Conservation (phyloP, 2,888 invertebrate genomes). For the Mimumesa dahlbomi region DNA sequence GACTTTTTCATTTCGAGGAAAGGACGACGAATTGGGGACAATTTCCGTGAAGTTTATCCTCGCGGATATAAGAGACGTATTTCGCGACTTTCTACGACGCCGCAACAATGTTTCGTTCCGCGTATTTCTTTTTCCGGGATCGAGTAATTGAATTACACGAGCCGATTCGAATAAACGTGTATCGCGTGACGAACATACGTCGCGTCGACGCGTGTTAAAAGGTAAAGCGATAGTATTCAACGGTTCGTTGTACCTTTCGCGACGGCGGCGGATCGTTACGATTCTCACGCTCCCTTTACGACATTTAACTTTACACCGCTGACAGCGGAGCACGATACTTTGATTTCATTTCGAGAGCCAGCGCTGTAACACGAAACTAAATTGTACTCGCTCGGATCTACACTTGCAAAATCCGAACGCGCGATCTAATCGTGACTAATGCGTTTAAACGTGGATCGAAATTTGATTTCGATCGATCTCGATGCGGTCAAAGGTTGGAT, state of each 20-base stretch:
- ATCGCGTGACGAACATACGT: conserved; percentile 10
- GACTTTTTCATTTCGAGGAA: conserved; percentile 8
- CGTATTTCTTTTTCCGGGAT: not conserved
- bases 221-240: conserved; percentile 12
- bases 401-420: not conserved
- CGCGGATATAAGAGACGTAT: too few species aligned
- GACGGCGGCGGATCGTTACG: conserved; percentile 62
- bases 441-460: not conserved
- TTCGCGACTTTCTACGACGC: too few species aligned
- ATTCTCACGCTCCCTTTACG: conserved; percentile 73
- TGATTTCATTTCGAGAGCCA: not conserved
- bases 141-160: not conserved
- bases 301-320: conserved; percentile 36
- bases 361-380: conserved; percentile 7
- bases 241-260: conserved; percentile 29
- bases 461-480: too few species aligned
- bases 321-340: conserved; percentile 12
- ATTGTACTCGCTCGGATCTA: conserved; percentile 6
- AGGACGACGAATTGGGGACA: too few species aligned
- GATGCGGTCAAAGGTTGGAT: too few species aligned
- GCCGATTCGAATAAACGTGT: conserved; percentile 6
- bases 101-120: not conserved
- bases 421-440: conserved; percentile 6
- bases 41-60: too few species aligned
- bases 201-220: not conserved